Percentiles rank a stretch among this genome's conserved stretches.
Evolutionary conservation across 2,797 vertebrate species (phyloP).

Genomic region (Gambusia yucatana): DNA sequence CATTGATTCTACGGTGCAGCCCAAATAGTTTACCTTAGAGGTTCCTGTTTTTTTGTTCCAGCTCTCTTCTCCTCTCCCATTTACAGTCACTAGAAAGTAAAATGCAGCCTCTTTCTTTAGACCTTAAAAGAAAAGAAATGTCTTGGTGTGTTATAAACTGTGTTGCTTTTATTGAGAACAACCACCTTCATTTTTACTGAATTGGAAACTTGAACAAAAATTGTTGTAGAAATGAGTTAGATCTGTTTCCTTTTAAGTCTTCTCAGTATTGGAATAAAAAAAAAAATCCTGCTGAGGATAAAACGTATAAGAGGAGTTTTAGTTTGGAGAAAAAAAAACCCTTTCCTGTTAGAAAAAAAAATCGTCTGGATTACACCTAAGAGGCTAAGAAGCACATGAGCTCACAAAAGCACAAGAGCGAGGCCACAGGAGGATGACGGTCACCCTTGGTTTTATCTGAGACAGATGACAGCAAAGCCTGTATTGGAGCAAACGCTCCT

Average conservation of each 20-base stretch:
- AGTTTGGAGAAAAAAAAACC: not conserved
- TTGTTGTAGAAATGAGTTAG: not conserved
- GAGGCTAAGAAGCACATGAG: constrained; percentile 6
- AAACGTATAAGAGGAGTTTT: not conserved
- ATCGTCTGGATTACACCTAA: not conserved
- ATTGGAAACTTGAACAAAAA: not conserved
- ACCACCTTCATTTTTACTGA: not conserved
- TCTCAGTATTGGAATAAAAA: not conserved
- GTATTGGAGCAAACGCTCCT: not conserved
- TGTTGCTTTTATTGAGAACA: not conserved
- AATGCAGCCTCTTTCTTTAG: not conserved
- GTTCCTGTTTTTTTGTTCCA: not conserved
- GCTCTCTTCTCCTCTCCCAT: not conserved
- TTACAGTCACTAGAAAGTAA: not conserved
- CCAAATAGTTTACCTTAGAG: not conserved
- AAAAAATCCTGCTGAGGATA: not conserved
- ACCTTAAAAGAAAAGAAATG: not conserved
- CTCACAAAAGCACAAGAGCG: constrained; percentile 8
- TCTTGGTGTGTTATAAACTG: not conserved
- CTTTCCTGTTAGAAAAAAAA: not conserved
- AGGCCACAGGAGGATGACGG: constrained; percentile 6
- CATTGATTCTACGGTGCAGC: not conserved
- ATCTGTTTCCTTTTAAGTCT: not conserved
- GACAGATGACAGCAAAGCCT: constrained; percentile 14
- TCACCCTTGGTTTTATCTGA: constrained; percentile 13